phyloP scores from a whole-genome alignment of 2,888 invertebrate genomes.

The Sarcophaga subvicina region DNA sequence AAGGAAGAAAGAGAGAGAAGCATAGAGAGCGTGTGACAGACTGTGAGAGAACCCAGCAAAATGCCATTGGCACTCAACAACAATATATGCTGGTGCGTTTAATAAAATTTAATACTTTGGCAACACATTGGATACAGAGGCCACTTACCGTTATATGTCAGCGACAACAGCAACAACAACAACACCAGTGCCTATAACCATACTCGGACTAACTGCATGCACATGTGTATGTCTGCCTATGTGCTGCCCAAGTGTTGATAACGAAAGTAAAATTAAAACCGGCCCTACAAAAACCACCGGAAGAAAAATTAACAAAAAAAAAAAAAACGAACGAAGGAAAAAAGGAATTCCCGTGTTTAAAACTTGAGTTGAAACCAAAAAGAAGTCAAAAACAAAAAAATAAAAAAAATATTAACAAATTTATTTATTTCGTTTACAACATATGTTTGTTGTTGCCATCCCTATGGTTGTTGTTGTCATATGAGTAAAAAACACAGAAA shows the following conservation, averaged over 20 bases:
- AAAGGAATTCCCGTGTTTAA: slow-evolving; percentile 6
- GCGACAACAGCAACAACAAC: slow-evolving; percentile 11
- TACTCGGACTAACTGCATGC: not conserved
- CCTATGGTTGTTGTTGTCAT: not conserved
- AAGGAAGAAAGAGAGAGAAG: not conserved
- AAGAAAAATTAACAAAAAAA: slow-evolving; percentile 38
- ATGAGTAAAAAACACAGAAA: not conserved
- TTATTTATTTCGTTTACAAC: no score
- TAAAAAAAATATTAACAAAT: not conserved
- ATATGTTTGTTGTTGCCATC: no score
- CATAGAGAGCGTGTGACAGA: not conserved
- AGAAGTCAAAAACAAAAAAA: not conserved
- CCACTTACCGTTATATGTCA: slow-evolving; percentile 54
- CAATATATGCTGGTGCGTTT: slow-evolving; percentile 63
- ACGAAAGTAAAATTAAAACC: slow-evolving; percentile 67
- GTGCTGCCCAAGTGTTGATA: slow-evolving; percentile 31
- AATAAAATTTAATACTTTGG: slow-evolving; percentile 69
- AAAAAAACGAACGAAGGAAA: not conserved
- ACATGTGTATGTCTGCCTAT: no score
- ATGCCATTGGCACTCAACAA: slow-evolving; percentile 66
- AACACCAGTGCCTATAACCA: not conserved
- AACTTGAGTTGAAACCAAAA: not conserved
- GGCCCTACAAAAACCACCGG: slow-evolving; percentile 44
- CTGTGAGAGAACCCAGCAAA: not conserved
- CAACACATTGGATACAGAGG: slow-evolving; percentile 60